Evolutionary conservation across 2,113 vertebrate genomes (phyloP), one percentile per base, ranked within the genome.

Genomic region (Suncus etruscus): DNA sequence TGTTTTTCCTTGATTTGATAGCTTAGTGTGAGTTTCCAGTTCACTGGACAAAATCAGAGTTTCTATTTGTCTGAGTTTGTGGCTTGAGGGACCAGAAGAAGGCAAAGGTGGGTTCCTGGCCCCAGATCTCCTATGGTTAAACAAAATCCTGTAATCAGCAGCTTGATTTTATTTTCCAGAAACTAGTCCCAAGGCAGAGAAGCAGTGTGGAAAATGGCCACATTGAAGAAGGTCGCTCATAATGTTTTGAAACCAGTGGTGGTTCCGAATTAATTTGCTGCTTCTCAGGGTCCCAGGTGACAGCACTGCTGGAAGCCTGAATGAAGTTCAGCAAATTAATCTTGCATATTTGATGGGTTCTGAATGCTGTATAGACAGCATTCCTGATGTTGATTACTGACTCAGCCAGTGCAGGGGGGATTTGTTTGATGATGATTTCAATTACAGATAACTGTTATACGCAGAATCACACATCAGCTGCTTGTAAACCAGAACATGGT

Each of bases 261-360:
- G 68, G 20, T 61, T 91, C 79, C 58, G 76, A 91, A 90, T 61
- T 90, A 94, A 93, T 87, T 68, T 75, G 76, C 87, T 80, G 80
- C 47, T 76, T 58, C 73, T 94, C 83, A 20, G 73, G 73, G 91
- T 69, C 88, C 73, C 94, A 93, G 94, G 93, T 96, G 93, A 86
- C 88, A 77, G 48, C 5, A 0, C 65, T 58, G 75, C 54, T 86
- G 68, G 91, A 90, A 95, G 89, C 78, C 79, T 91, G 86, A 91
- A 76, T 83, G 74, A 84, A 95, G 76, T 74, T 92, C 65, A 68
- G 88, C 73, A 94, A 87, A 91, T 93, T 92, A 92, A 92, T 89
- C 70, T 58, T 80, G 87, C 91, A 85, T 87, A 79, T 83, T 93
- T 89, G 77, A 90, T 80, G 76, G 93, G 84, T 74, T 39, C 54